A percentile compares a stretch with the other conserved stretches of the same genome.
Evolutionary conservation across 2,797 vertebrate genomes (phyloP).

Genomic region (Muscicapa striata): DNA sequence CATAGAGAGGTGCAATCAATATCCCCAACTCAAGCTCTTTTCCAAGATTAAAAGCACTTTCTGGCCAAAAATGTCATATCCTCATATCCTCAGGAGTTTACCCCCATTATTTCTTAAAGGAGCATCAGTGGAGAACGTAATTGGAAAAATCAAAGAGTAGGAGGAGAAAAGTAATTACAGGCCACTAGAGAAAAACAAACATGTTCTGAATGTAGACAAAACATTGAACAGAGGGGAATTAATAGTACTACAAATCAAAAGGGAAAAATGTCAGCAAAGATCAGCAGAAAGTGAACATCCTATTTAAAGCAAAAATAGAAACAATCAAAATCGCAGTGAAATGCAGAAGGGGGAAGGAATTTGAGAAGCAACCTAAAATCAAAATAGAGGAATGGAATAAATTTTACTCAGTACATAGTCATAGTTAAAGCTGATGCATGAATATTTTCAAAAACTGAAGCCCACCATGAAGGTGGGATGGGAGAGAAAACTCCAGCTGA

Average conservation of each 20-base stretch:
- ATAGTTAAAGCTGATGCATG: not conserved
- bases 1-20: not conserved
- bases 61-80: not conserved
- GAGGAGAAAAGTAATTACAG: slow-evolving; percentile 12
- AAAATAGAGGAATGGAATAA: not conserved
- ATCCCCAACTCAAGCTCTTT: not conserved
- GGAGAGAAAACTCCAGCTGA: not conserved
- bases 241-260: slow-evolving; percentile 33
- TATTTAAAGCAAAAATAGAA: slow-evolving; percentile 24
- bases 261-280: slow-evolving; percentile 14
- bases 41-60: not conserved
- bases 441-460: not conserved
- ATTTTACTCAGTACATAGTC: not conserved
- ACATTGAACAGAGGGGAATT: slow-evolving; percentile 36
- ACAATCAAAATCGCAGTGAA: not conserved
- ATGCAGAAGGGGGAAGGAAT: not conserved
- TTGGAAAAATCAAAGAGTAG: slow-evolving; percentile 25
- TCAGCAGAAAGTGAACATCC: slow-evolving; percentile 48
- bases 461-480: rapidly evolving
- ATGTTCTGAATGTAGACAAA: slow-evolving; percentile 52
- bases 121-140: not conserved
- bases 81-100: not conserved
- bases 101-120: not conserved
- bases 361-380: not conserved
- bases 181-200: slow-evolving; percentile 39